Percentiles rank a stretch among this genome's conserved stretches.
phyloP scores from a whole-genome alignment of 2,797 vertebrate species.

The Arctocebus calabarensis region DNA sequence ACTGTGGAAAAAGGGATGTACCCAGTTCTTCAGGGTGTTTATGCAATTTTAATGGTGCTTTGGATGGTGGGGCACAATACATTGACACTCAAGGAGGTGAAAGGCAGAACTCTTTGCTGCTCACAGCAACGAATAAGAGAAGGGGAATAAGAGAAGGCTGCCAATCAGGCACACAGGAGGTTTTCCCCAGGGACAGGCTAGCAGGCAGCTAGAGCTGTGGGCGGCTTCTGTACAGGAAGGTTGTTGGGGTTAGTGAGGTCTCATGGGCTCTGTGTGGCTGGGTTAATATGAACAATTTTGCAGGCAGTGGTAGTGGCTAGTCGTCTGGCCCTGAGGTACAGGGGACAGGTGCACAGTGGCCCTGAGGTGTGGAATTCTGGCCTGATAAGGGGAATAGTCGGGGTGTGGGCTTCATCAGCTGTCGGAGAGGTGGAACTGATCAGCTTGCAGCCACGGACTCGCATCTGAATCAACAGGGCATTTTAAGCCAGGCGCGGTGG shows the following conservation, averaged over 20 bases:
- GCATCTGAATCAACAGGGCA: neutral
- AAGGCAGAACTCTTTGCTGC: neutral
- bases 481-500: neutral
- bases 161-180: neutral
- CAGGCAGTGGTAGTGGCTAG: neutral
- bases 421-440: neutral
- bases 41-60: neutral
- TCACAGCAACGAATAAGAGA: neutral
- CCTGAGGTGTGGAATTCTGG: too few relatives aligned
- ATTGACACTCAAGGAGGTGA: neutral
- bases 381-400: neutral
- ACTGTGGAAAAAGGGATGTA: neutral
- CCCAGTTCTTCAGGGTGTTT: neutral
- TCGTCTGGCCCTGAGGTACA: neutral
- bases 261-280: neutral
- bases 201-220: neutral
- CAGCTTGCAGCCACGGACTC: neutral
- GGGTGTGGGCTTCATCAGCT: neutral
- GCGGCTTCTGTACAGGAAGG: accelerated
- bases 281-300: neutral
- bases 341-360: neutral
- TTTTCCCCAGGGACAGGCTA: neutral
- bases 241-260: neutral
- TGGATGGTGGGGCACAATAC: neutral
- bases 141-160: neutral